A percentile compares a stretch with the other conserved stretches of the same genome.
Evolutionary conservation across 2,113 vertebrate genomes (phyloP).

Genomic region (Thalassoma bifasciatum): DNA sequence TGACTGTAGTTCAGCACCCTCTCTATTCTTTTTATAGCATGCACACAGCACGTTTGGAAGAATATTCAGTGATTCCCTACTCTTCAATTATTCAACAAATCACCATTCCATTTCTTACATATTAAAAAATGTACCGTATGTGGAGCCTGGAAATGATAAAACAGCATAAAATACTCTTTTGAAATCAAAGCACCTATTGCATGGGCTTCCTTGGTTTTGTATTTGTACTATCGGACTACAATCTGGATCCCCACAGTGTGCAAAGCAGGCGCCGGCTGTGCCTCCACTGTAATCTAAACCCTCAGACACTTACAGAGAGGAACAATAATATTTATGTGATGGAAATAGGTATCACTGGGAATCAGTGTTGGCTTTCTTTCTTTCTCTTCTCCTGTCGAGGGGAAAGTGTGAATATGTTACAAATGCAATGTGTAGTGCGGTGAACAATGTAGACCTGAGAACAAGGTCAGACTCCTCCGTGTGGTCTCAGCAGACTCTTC

Average conservation of each 20-base stretch:
- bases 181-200: slow-evolving; percentile 83
- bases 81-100: slow-evolving; percentile 82
- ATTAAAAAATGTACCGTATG: slow-evolving; percentile 76
- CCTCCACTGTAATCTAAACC: slow-evolving; percentile 53
- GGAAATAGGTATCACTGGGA: slow-evolving; percentile 65
- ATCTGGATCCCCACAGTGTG: slow-evolving; percentile 65
- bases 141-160: slow-evolving; percentile 82
- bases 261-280: slow-evolving; percentile 44
- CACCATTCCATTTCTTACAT: slow-evolving; percentile 78
- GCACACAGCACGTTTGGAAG: slow-evolving; percentile 61
- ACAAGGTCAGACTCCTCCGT: slow-evolving; percentile 61
- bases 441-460: slow-evolving; percentile 65
- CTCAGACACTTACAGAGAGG: slow-evolving; percentile 51
- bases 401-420: slow-evolving; percentile 54
- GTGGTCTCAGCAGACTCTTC: slow-evolving; percentile 44
- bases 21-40: slow-evolving; percentile 73
- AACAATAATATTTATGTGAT: slow-evolving; percentile 72
- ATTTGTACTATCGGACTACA: slow-evolving; percentile 74
- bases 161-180: slow-evolving; percentile 83
- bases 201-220: slow-evolving; percentile 74
- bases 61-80: slow-evolving; percentile 79
- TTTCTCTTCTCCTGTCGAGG: slow-evolving; percentile 32
- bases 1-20: slow-evolving; percentile 49
- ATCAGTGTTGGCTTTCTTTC: slow-evolving; percentile 47
- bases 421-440: slow-evolving; percentile 42